Evolutionary conservation across 2,888 invertebrate species (phyloP).

Genomic region (Abrostola triplasia): DNA sequence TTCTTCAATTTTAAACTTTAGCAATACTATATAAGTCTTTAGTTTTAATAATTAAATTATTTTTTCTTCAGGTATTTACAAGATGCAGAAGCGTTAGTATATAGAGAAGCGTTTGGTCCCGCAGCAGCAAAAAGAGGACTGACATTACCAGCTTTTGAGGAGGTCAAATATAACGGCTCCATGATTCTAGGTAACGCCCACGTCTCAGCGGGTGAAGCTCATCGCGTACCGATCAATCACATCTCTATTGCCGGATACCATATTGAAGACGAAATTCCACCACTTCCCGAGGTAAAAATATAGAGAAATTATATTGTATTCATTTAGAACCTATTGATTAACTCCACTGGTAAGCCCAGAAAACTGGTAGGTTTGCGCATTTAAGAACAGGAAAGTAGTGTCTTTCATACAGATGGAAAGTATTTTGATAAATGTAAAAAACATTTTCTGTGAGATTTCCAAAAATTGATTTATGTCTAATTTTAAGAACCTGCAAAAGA

Average conservation of each 20-base stretch:
- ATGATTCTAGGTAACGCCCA: slow-evolving; percentile 75
- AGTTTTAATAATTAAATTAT: too few species aligned
- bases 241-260: slow-evolving; percentile 73
- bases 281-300: slow-evolving; percentile 67
- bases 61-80: slow-evolving; percentile 25
- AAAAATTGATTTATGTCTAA: too few species aligned
- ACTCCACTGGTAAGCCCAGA: too few species aligned
- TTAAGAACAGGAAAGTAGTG: too few species aligned
- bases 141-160: slow-evolving; percentile 59
- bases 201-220: slow-evolving; percentile 61
- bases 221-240: slow-evolving; percentile 69
- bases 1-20: too few species aligned
- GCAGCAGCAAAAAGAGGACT: slow-evolving; percentile 57
- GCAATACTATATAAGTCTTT: too few species aligned
- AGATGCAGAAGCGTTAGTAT: slow-evolving; percentile 36
- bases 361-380: too few species aligned
- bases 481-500: slow-evolving; percentile 47
- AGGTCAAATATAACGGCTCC: slow-evolving; percentile 65
- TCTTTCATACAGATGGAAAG: too few species aligned
- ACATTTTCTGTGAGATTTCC: too few species aligned
- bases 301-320: not conserved
- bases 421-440: too few species aligned
- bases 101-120: slow-evolving; percentile 34
- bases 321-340: too few species aligned
- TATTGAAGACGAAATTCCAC: slow-evolving; percentile 62